phyloP scores from a whole-genome alignment of 2,797 vertebrate genomes.

The Potorous gilbertii region DNA sequence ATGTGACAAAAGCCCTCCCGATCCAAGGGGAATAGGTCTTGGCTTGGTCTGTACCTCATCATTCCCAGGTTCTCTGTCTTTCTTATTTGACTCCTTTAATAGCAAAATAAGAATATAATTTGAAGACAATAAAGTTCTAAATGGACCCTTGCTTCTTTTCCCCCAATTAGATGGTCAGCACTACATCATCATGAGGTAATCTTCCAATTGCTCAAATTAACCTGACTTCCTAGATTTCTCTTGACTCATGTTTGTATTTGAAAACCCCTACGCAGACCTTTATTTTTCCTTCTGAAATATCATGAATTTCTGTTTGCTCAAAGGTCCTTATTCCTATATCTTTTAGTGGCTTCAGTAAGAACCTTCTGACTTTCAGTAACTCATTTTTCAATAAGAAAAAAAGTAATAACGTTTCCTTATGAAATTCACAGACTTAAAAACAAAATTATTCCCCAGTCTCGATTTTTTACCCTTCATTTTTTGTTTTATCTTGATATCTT shows the following conservation, averaged over 20 bases:
- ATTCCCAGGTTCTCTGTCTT: no score
- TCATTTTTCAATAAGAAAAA: neutral
- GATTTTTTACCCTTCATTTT: constrained; percentile 6
- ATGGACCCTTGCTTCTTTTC: neutral
- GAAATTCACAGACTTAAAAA: neutral
- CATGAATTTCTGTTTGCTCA: neutral
- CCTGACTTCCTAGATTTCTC: neutral
- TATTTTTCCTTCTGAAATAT: neutral
- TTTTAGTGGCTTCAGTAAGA: neutral
- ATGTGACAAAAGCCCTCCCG: no score
- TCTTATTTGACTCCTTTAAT: neutral
- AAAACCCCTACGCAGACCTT: neutral
- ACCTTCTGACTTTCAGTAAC: neutral
- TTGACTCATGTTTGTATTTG: neutral
- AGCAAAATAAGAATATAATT: neutral
- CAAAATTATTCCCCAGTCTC: neutral
- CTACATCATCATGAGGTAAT: neutral
- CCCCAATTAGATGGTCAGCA: neutral
- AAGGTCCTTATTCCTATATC: neutral
- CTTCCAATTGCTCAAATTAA: neutral
- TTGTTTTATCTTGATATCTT: constrained; percentile 17
- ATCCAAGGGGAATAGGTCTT: no score
- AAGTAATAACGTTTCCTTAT: neutral
- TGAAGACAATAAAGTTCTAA: neutral
- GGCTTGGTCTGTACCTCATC: no score